Base-by-base conservation (phyloP, 1,140 invertebrate genomes). In the Gryon sp. region DNA sequence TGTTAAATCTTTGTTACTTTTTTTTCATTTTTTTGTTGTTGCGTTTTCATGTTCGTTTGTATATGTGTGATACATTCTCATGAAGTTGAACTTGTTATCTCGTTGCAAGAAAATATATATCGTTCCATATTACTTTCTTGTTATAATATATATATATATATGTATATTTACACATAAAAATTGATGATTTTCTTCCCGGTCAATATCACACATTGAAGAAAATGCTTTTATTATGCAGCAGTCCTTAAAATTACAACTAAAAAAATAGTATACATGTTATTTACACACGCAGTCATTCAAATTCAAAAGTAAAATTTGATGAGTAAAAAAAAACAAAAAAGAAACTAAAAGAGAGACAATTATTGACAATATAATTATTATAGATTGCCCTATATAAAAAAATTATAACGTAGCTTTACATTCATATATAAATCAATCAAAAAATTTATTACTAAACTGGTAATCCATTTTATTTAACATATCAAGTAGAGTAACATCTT, bases 31-130 rank as follows among this genome's bases (percentile, higher is more conserved):
- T n/a, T n/a, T n/a, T n/a, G n/a, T n/a, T n/a, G n/a, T 14, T 36
- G 50, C 30, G 30, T 48, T n/a, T 57, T 46, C 28, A 19, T 28
- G 15, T 40, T 66, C 40, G 5, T 62, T n/a, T 48, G 48, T 15
- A 7, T 18, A n/a, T 34, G 62, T 34, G 48, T 45, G 65, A 69
- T 32, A 69, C 24, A 12, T 40, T 40, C 5, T 1, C n/a, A 11
- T 46, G 28, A n/a, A 45, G 40, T 20, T 40, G 57, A 46, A 45
- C n/a, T 46, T 22, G 15, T n/a, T 22, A 32, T 30, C 28, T 57
- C 22, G 30, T 48, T 36, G 48, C 52, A 50, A 34, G 48, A 66
- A 69, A 62, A 62, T 62, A 69, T 69, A 46, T 28, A 48, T 38
- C 19, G 4, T 30, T 9, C 36, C 36, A 2, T 14, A 43, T 60